Evolutionary conservation across 2,113 vertebrate genomes (phyloP).

Genomic region (Leptosomus discolor): DNA sequence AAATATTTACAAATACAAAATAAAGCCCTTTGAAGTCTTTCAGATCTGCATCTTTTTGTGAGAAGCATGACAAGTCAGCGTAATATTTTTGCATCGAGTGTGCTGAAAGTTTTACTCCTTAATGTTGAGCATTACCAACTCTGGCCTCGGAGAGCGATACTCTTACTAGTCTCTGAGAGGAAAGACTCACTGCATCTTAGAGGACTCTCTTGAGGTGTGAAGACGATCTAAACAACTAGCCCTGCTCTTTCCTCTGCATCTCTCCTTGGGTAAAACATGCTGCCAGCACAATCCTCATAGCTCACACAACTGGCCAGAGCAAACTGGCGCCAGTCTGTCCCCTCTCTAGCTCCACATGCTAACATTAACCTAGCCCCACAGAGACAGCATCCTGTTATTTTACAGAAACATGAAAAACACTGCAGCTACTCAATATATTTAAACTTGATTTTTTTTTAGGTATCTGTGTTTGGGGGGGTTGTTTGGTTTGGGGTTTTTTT

Average conservation of each 20-base stretch:
- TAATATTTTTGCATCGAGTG: background rate
- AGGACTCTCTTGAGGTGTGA: background rate
- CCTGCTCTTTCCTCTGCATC: background rate
- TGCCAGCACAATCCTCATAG: too few species aligned
- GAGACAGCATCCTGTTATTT: background rate
- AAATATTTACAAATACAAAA: background rate
- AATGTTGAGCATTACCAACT: background rate
- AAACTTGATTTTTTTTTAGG: background rate
- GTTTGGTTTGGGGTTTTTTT: background rate
- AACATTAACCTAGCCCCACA: background rate
- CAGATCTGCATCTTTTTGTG: background rate
- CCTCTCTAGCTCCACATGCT: background rate
- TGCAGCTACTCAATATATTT: background rate
- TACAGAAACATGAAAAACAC: background rate
- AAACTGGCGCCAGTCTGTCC: background rate
- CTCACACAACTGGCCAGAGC: background rate
- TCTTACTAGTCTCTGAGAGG: background rate
- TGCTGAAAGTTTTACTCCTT: background rate
- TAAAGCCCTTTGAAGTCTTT: background rate
- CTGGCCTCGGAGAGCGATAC: background rate
- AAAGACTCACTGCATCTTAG: background rate
- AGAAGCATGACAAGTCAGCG: background rate
- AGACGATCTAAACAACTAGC: background rate
- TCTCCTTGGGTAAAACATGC: background rate
- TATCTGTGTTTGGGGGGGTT: rapidly evolving